Evolutionary conservation across 1,140 invertebrate genomes (phyloP).

Genomic region (Drosophila lacteicornis): DNA sequence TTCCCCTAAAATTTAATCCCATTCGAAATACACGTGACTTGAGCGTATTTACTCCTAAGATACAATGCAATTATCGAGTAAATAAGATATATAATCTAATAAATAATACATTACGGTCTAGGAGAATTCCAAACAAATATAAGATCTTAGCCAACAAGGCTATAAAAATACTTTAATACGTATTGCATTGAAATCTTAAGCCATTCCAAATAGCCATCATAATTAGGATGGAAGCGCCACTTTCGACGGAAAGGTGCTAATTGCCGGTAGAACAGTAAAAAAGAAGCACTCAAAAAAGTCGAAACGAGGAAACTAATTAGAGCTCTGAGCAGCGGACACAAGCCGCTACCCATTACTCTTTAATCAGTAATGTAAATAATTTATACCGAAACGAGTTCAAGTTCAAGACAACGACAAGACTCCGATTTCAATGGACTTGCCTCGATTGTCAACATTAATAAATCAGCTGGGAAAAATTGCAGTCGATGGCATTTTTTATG

Average conservation of each 20-base stretch:
- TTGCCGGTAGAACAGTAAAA: slow-evolving; percentile 26
- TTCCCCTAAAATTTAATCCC: not conserved
- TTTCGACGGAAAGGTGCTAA: slow-evolving; percentile 28
- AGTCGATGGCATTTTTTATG: slow-evolving; percentile 54
- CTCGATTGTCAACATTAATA: slow-evolving; percentile 53
- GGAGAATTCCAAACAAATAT: not conserved
- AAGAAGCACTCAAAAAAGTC: not conserved
- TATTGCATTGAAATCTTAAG: slow-evolving; percentile 1
- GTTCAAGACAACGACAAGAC: not conserved
- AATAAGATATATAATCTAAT: not conserved
- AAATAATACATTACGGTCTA: too few relatives aligned
- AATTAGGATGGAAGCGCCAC: slow-evolving; percentile 22
- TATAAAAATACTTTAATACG: not conserved
- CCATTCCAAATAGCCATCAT: slow-evolving; percentile 12
- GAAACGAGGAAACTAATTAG: slow-evolving; percentile 34
- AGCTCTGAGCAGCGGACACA: not conserved
- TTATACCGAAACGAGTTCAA: not conserved
- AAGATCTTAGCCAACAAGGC: not conserved
- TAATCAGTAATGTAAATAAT: slow-evolving; percentile 21
- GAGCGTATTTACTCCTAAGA: slow-evolving; percentile 7
- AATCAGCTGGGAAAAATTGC: slow-evolving; percentile 53
- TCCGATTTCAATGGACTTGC: slow-evolving; percentile 15
- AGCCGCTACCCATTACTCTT: slow-evolving; percentile 20
- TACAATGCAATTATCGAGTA: slow-evolving; percentile 12
- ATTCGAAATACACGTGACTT: slow-evolving; percentile 12